Percentiles rank a stretch among this genome's conserved stretches.
Conservation (phyloP, 2,797 vertebrate genomes). For the Benthosema pterotum region DNA sequence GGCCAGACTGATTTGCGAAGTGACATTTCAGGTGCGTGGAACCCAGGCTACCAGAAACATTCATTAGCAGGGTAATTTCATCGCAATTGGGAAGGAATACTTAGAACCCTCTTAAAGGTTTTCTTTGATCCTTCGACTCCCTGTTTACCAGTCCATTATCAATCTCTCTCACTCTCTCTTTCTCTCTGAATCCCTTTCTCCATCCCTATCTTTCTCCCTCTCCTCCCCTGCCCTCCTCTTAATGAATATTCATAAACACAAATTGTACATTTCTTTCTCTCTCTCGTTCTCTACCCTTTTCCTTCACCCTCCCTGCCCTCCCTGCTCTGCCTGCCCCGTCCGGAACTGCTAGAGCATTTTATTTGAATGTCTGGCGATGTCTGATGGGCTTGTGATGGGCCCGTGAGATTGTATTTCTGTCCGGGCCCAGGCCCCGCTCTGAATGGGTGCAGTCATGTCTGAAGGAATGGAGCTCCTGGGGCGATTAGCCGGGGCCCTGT, state of each 20-base stretch:
- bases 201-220: conserved; percentile 40
- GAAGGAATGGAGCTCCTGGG: conserved; percentile 76
- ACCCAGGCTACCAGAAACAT: no score
- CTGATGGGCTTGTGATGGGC: conserved; percentile 73
- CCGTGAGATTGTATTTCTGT: conserved; percentile 81
- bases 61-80: conserved; percentile 83
- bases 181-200: conserved; percentile 2
- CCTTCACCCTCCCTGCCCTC: conserved; percentile 55
- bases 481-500: conserved; percentile 75
- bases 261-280: conserved; percentile 71
- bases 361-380: conserved; percentile 76
- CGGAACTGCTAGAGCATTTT: conserved; percentile 73
- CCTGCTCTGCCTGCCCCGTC: no score
- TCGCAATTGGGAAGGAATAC: conserved; percentile 78
- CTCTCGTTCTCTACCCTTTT: conserved; percentile 41
- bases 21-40: no score
- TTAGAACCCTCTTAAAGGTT: conserved; percentile 73
- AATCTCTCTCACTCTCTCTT: background rate
- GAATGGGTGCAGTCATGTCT: conserved; percentile 82
- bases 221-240: conserved; percentile 29
- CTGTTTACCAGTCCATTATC: conserved; percentile 60
- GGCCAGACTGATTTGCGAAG: no score
- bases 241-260: conserved; percentile 81
- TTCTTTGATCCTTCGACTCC: conserved; percentile 72
- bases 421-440: conserved; percentile 69